Evolutionary conservation across 2,797 vertebrate genomes (phyloP).

Genomic region (Amniataba percoides): DNA sequence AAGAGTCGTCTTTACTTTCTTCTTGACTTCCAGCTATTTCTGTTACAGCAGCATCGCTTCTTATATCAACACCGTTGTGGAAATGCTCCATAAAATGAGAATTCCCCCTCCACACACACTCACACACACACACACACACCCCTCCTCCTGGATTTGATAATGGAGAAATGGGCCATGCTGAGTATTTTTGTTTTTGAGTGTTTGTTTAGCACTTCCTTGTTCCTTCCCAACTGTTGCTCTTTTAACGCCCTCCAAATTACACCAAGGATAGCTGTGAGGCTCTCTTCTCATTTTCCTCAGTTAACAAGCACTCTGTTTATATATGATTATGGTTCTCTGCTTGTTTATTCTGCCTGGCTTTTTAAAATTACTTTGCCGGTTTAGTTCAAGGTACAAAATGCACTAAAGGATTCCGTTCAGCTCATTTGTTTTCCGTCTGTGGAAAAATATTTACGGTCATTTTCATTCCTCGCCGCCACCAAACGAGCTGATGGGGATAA

Average conservation of each 20-base stretch:
- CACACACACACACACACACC: no score
- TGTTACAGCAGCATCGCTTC: conserved; percentile 48
- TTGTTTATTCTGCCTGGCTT: conserved; percentile 65
- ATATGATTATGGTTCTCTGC: conserved; percentile 75
- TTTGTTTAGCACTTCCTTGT: conserved; percentile 57
- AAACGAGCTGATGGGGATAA: conserved; percentile 27
- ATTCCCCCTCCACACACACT: conserved; percentile 14
- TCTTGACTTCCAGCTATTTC: conserved; percentile 46
- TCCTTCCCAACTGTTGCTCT: conserved; percentile 68
- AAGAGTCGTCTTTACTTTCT: conserved; percentile 22
- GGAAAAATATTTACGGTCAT: conserved; percentile 46
- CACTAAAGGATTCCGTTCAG: conserved; percentile 53
- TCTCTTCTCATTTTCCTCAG: conserved; percentile 74
- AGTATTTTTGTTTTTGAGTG: conserved; percentile 63
- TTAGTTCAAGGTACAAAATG: conserved; percentile 69
- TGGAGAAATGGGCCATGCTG: conserved; percentile 27
- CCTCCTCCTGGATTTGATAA: conserved; percentile 56
- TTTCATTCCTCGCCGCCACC: conserved; percentile 21
- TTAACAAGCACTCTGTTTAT: conserved; percentile 81
- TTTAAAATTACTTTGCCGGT: conserved; percentile 63
- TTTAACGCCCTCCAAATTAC: conserved; percentile 73
- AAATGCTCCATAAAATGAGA: conserved; percentile 52
- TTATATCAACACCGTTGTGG: conserved; percentile 40
- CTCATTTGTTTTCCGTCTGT: conserved; percentile 47
- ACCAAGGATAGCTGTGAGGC: conserved; percentile 69